A percentile compares a stretch with the other conserved stretches of the same genome.
phyloP scores from a whole-genome alignment of 2,113 vertebrate species.

The Tupaia chinensis region DNA sequence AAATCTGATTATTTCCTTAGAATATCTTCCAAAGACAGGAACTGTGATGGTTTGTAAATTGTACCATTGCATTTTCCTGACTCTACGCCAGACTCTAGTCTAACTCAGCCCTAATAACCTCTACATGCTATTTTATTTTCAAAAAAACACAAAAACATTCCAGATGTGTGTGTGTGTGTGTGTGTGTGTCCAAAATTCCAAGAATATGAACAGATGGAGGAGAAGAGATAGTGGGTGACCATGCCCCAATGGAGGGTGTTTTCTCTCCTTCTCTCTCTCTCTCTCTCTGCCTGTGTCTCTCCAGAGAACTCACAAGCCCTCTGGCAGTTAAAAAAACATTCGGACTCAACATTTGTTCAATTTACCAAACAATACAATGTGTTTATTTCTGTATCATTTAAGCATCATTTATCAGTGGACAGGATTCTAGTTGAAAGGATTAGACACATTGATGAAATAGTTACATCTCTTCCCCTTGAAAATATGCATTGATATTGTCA shows the following conservation, averaged over 20 bases:
- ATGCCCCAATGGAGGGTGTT: no score
- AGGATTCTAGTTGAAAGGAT: neutral
- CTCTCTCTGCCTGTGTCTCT: no score
- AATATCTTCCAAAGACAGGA: neutral
- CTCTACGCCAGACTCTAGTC: neutral
- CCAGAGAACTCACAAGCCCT: no score
- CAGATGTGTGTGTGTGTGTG: no score
- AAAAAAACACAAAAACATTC: no score
- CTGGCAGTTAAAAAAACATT: neutral
- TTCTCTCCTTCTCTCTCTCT: no score
- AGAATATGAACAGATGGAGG: no score
- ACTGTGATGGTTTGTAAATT: neutral
- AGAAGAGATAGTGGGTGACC: no score
- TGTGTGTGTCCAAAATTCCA: no score
- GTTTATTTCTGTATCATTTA: constrained; percentile 58
- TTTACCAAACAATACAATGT: constrained; percentile 21
- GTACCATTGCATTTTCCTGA: neutral
- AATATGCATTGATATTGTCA: constrained; percentile 71
- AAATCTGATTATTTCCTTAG: constrained; percentile 28
- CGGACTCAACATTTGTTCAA: neutral
- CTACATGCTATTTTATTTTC: neutral
- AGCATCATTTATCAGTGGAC: constrained; percentile 5
- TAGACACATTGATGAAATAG: constrained; percentile 64
- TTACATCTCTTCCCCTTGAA: constrained; percentile 45
- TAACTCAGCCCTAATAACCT: neutral